Percentiles rank a stretch among this genome's conserved stretches.
Conservation (phyloP, 2,113 vertebrate genomes). For the Gallinago media region DNA sequence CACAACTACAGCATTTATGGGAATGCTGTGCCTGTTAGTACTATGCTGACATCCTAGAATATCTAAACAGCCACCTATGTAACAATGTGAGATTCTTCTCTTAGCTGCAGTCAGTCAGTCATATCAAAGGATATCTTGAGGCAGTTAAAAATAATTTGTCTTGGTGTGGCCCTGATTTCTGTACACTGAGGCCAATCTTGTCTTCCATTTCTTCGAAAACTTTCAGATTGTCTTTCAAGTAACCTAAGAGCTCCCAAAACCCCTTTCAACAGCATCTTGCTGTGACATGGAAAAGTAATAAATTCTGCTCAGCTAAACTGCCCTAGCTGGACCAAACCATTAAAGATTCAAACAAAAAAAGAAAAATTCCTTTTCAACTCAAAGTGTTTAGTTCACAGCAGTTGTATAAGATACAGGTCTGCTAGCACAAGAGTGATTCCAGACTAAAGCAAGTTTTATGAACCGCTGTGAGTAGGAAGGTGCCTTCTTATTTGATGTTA, state of each 20-base stretch:
- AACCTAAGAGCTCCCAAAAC: neutral
- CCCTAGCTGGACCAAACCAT: neutral
- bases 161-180: neutral
- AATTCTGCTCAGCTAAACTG: neutral
- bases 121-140: neutral
- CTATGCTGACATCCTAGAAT: neutral
- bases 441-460: neutral
- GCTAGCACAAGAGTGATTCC: neutral
- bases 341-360: neutral
- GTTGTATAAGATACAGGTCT: neutral
- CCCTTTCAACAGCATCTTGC: neutral
- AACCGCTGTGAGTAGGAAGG: neutral
- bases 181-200: neutral
- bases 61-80: neutral
- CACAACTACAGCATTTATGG: neutral
- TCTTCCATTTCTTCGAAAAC: neutral
- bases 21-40: neutral
- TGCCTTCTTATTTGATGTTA: neutral
- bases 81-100: neutral
- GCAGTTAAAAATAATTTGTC: neutral
- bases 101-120: neutral
- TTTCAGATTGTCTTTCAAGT: neutral
- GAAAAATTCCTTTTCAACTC: neutral
- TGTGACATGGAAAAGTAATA: neutral
- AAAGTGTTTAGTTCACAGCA: neutral